Evolutionary conservation across 2,797 vertebrate species (phyloP), one percentile per base, ranked within the genome.

Genomic region (Carduelis carduelis): DNA sequence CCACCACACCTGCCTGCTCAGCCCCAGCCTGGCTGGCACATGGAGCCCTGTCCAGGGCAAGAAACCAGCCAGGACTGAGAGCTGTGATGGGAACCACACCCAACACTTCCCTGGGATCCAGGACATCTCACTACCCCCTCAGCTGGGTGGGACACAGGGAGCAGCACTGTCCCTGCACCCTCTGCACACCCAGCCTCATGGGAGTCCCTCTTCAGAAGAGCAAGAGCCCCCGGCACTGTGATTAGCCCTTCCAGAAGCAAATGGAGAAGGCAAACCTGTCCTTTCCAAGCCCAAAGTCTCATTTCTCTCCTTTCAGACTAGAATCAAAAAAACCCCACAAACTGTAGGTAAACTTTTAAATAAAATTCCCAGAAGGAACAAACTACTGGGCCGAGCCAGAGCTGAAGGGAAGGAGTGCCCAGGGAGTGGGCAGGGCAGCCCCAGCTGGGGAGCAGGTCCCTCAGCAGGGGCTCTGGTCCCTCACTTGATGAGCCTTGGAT

Each of bases 111-210:
- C 17, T 26, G 63, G 12, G 44, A 79, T 14, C 12, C 63, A 57
- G 70, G 53, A 55, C 4, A n/a, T 8, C 49, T 26, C 2, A 1
- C 3, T 37, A 13, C 2, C 4, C 30, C 32, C 30, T 46, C 43
- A 57, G 68, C 22, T 8, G 15, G 27, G 16, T 57, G 59, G 59
- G 21, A 39, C 0, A 0, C 11, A 26, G 28, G 37, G 39, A 24
- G 24, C 76, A 85, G 76, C 18, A 13, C 28, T 9, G 18, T 43
- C 24, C 49, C 74, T 14, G 53, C 13, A 23, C 12, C 27, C 26
- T 60, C 66, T 46, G 50, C n/a, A 30, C 0, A 8, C 23, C 35
- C 1, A 1, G n/a, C 35, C 44, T 77, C 12, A 8, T 1, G 1
- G 14, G 21, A 35, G 21, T 34, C 15, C 21, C 66, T 84, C 68